Conservation (phyloP, 2,888 invertebrate species). For the Busseola fusca region DNA sequence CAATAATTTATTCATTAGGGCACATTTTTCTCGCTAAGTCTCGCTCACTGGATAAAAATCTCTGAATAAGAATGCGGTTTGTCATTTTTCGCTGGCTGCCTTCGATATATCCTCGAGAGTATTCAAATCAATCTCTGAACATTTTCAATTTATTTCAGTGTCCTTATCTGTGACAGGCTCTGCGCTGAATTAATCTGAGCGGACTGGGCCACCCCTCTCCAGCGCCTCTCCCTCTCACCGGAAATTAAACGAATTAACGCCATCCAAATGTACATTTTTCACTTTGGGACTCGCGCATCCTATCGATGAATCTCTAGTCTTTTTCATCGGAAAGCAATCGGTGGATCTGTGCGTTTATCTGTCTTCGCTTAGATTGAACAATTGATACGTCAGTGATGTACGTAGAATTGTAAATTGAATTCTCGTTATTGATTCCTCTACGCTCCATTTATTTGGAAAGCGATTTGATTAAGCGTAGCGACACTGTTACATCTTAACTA, state of each 20-base stretch:
- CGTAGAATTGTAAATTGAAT: slow-evolving; percentile 87
- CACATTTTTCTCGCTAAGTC: slow-evolving; percentile 71
- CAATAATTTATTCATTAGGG: slow-evolving; percentile 80
- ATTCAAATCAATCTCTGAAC: slow-evolving; percentile 89
- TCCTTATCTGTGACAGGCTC: slow-evolving; percentile 88
- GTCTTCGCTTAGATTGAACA: slow-evolving; percentile 87
- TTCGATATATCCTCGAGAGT: slow-evolving; percentile 84
- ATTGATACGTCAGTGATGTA: slow-evolving; percentile 88
- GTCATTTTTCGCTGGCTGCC: slow-evolving; percentile 76
- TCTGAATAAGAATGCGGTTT: slow-evolving; percentile 75
- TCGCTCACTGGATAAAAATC: slow-evolving; percentile 67
- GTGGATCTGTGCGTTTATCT: slow-evolving; percentile 86
- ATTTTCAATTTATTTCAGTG: slow-evolving; percentile 90
- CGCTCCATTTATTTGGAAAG: slow-evolving; percentile 84
- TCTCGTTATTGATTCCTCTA: slow-evolving; percentile 84
- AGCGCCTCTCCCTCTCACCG: slow-evolving; percentile 81
- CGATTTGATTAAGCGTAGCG: slow-evolving; percentile 82
- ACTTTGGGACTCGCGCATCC: slow-evolving; percentile 86
- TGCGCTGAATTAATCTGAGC: slow-evolving; percentile 88
- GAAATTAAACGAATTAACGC: slow-evolving; percentile 90
- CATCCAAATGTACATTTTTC: slow-evolving; percentile 89
- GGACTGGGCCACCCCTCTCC: slow-evolving; percentile 74
- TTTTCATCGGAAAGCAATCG: slow-evolving; percentile 85
- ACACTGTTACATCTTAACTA: slow-evolving; percentile 77
- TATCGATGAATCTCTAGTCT: slow-evolving; percentile 87